Base-by-base conservation (phyloP, 2,797 vertebrate species). In the Tadarida brasiliensis region DNA sequence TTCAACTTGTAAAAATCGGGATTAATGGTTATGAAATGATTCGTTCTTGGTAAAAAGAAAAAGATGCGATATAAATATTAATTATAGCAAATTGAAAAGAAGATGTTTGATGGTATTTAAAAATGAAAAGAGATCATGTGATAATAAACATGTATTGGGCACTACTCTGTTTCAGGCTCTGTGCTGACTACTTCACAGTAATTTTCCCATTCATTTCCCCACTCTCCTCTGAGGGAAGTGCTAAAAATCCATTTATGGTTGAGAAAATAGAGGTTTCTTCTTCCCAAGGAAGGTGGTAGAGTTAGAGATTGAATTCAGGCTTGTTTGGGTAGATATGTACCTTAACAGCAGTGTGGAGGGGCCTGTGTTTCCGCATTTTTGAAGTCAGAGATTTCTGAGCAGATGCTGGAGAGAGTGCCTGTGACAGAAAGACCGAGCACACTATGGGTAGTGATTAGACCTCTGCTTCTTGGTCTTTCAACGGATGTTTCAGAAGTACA, bases 41-140 rank as follows among this genome's bases (percentile, higher is more conserved):
- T 80, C 65, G 9, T 86, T 94, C 35, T 87, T 91, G 39, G 22
- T 57, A 49, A 56, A 95, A 87, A 82, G 68, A 95, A 83, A 90
- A 86, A 86, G 51, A 70, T 86, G 19, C 28, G 63, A 20, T 44
- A 7, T 85, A 67, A 86, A 47, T 92, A 5, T 71, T 94, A 68
- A 59, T 76, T 70, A 71, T 39, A 92, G 70, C 7, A 57, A 47
- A 10, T 73, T 92, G 61, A 33, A 28, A 28, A 39, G 84, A 86
- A 86, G 33, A 44, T 76, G 15, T 90, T 89, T 87, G 63, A 56
- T 82, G 35, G 44, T 16, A 90, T 68, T 89, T 54, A 51, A 90
- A 91, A 56, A 51, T 65, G 80, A 78, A 68, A 83, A 86, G 63
- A 73, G 33, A 16, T 87, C 67, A 7, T 17, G 47, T 59, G 47